phyloP scores from a whole-genome alignment of 2,797 vertebrate genomes.

The Peromyscus eremicus region DNA sequence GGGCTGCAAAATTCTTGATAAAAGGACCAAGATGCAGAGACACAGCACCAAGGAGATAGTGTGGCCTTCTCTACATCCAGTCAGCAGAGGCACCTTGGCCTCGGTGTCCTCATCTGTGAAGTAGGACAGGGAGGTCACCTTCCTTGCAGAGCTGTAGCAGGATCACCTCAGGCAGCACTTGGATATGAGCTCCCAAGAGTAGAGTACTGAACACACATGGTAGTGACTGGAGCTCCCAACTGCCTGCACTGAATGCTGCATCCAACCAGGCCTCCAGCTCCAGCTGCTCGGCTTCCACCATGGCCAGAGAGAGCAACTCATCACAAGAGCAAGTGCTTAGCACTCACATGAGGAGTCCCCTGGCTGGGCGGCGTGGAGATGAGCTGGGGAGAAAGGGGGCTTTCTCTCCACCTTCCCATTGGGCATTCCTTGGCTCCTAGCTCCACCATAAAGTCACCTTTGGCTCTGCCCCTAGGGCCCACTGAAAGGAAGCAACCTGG shows the following conservation, averaged over 20 bases:
- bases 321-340: neutral
- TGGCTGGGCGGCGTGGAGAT: neutral
- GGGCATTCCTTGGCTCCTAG: rapidly evolving
- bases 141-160: neutral
- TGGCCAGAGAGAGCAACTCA: neutral
- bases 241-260: neutral
- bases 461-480: neutral
- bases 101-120: neutral
- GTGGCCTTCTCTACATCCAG: rapidly evolving
- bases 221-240: neutral
- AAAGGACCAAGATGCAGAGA: neutral
- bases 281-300: neutral
- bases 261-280: neutral
- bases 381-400: neutral
- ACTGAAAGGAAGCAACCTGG: neutral
- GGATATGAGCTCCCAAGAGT: neutral
- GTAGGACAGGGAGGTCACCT: rapidly evolving
- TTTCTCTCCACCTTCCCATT: neutral
- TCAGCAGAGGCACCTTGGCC: neutral
- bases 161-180: neutral
- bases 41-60: neutral
- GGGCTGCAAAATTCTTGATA: neutral
- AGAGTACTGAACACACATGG: neutral
- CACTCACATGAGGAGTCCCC: neutral
- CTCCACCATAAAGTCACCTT: neutral